Conservation (phyloP, 1,140 invertebrate genomes). For the Argopecten irradians region DNA sequence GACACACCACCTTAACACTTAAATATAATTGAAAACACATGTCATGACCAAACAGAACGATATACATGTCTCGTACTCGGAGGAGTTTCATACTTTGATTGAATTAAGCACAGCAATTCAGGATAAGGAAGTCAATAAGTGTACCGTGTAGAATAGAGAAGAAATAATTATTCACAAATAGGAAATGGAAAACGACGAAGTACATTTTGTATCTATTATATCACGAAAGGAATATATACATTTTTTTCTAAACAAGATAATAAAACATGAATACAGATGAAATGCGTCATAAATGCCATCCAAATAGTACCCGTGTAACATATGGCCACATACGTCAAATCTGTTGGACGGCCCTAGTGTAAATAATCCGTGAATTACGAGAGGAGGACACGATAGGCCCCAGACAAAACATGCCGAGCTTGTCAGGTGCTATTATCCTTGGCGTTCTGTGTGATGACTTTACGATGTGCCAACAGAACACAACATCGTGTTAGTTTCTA, state of each 20-base stretch:
- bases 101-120: too few species aligned
- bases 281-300: neutral
- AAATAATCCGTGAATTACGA: neutral
- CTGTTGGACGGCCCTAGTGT: neutral
- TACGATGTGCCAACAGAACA: neutral
- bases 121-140: too few species aligned
- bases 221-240: neutral
- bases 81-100: too few species aligned
- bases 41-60: too few species aligned
- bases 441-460: neutral
- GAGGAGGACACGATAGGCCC: neutral
- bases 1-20: too few species aligned
- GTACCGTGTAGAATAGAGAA: too few species aligned
- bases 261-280: neutral
- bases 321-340: neutral
- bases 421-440: neutral
- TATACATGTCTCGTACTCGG: too few species aligned
- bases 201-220: too few species aligned
- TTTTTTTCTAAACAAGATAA: neutral
- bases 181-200: too few species aligned
- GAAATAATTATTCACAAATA: too few species aligned
- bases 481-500: neutral
- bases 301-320: neutral
- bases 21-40: too few species aligned
- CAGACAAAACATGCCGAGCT: neutral